Percentiles rank a stretch among this genome's conserved stretches.
Evolutionary conservation across 2,888 invertebrate genomes (phyloP).

Genomic region (Buathra laborator): DNA sequence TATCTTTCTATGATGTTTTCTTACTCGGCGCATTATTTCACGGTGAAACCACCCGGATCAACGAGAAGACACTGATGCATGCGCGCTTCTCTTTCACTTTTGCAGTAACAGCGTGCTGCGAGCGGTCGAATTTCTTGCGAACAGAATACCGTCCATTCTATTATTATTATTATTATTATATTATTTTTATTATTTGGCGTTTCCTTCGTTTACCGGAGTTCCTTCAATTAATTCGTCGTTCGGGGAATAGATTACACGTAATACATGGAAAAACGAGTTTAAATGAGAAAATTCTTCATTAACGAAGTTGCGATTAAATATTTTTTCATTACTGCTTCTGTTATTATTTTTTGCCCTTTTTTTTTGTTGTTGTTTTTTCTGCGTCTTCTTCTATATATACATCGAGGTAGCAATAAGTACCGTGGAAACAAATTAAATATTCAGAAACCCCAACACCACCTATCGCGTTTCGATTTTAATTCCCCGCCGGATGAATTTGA

Average conservation of each 20-base stretch:
- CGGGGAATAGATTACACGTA: neutral
- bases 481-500: neutral
- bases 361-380: neutral
- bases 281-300: neutral
- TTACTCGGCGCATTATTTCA: slow-evolving; percentile 55
- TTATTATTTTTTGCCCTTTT: neutral
- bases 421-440: neutral
- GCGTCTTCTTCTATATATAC: no score
- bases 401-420: neutral
- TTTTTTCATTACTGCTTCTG: neutral
- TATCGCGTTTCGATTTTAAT: neutral
- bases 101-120: neutral
- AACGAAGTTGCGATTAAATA: neutral
- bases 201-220: neutral
- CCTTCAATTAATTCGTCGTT: neutral
- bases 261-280: neutral
- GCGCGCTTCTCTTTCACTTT: slow-evolving; percentile 21
- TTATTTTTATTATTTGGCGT: neutral
- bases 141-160: slow-evolving; percentile 5
- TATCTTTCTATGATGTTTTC: slow-evolving; percentile 58
- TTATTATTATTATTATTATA: neutral
- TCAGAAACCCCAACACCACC: neutral
- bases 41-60: slow-evolving; percentile 68
- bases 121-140: slow-evolving; percentile 14
- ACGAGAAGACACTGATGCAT: slow-evolving; percentile 45